Conservation (phyloP, 2,797 vertebrate genomes). For the Lagorchestes hirsutus region DNA sequence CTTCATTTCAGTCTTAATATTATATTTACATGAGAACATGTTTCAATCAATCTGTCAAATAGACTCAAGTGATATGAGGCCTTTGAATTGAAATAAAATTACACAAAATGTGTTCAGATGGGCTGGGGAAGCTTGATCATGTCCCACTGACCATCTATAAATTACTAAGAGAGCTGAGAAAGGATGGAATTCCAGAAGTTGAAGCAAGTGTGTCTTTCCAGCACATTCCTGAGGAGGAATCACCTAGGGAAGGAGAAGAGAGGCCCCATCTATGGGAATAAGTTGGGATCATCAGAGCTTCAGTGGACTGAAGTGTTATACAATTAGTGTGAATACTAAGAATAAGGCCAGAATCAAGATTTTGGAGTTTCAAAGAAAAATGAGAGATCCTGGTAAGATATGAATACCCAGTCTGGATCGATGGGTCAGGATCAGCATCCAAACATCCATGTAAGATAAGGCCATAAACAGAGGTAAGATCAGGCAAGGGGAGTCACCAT, state of each 20-base stretch:
- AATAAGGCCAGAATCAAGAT: not conserved
- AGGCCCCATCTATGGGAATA: not conserved
- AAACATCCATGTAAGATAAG: not conserved
- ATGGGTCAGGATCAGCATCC: not conserved
- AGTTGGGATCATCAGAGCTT: not conserved
- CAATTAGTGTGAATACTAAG: not conserved
- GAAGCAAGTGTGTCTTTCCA: not conserved
- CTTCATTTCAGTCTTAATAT: not conserved
- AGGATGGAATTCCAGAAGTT: not conserved
- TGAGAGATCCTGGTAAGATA: not conserved
- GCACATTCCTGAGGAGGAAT: not conserved
- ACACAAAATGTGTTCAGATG: not conserved
- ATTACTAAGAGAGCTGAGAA: not conserved
- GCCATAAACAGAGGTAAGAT: not conserved
- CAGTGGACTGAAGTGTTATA: not conserved
- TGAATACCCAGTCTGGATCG: not conserved
- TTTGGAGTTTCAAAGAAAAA: not conserved
- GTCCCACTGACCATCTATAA: not conserved
- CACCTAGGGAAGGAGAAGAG: not conserved
- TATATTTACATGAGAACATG: not conserved
- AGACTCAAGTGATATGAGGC: not conserved
- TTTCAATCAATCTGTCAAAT: not conserved
- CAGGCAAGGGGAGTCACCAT: not conserved
- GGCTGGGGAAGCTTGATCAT: not conserved
- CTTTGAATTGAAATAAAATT: not conserved